phyloP scores from a whole-genome alignment of 2,888 invertebrate species.

The Alitta virens region DNA sequence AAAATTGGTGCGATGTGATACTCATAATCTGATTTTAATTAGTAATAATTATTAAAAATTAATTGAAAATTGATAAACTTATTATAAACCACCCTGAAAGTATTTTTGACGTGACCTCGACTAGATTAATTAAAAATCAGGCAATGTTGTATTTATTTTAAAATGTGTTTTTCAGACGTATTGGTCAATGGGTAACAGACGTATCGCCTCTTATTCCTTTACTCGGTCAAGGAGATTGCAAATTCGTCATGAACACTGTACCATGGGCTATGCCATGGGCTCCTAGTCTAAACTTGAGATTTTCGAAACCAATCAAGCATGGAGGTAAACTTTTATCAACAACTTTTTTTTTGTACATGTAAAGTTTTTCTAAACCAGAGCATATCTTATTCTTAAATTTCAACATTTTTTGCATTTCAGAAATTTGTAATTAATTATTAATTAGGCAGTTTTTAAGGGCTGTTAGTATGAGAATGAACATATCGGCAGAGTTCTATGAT shows the following conservation, averaged over 20 bases:
- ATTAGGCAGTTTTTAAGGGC: too few species aligned
- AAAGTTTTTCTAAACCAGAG: neutral
- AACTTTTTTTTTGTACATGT: neutral
- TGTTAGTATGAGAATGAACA: too few species aligned
- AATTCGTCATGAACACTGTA: conserved; percentile 37
- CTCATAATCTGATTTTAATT: too few species aligned
- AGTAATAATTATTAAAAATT: too few species aligned
- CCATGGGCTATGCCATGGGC: conserved; percentile 36
- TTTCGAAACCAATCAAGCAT: conserved; percentile 21
- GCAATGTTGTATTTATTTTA: too few species aligned
- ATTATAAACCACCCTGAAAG: too few species aligned
- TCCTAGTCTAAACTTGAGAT: conserved; percentile 34
- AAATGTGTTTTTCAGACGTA: conserved; percentile 32
- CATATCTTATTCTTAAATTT: neutral
- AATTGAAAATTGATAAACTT: too few species aligned
- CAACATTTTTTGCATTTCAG: neutral
- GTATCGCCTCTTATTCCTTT: conserved; percentile 36
- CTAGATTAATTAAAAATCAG: too few species aligned
- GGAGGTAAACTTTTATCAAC: neutral
- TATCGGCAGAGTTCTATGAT: too few species aligned
- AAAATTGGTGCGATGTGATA: too few species aligned
- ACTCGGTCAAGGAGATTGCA: conserved; percentile 28
- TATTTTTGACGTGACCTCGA: too few species aligned
- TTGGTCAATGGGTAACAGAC: conserved; percentile 40
- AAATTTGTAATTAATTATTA: too few species aligned